Evolutionary conservation across 2,888 invertebrate genomes (phyloP), one percentile per base, ranked within the genome.

Genomic region (Tiliacea aurago): DNA sequence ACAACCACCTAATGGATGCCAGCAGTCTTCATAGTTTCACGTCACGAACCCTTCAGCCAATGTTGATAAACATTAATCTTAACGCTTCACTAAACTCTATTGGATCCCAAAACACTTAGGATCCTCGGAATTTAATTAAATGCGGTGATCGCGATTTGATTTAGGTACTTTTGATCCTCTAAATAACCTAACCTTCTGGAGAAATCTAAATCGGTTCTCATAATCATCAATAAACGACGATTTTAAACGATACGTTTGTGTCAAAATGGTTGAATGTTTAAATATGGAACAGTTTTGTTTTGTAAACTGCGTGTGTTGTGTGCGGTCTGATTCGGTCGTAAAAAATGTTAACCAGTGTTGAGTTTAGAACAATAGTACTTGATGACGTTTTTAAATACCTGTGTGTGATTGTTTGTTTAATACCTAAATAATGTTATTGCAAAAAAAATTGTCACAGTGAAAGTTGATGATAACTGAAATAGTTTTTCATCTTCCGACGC

Each of bases 61-160:
- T 64, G 51, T 81, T 69, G n/a, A 33, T 62, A 56, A 41, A 53
- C 49, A 70, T 56, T 37, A 65, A 28, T 15, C 47, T 18, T 49
- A 37, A 43, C 47, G 59, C 23, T 68, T 33, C 28, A 61, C n/a
- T n/a, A 53, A 63, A 59, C 28, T 55, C 20, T n/a, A 56, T 64
- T 56, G 15, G 33, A 61, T 62, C 61, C 61, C 45, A 55, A 69
- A 76, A 58, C 61, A 66, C 76, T 76, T 68, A 76, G 9, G 70
- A 81, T 76, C 20, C 58, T 51, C 28, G 59, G 61, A 62, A 71
- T 76, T 71, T 20, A 76, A 73, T 73, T 66, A 68, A 64, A 71
- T 41, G 61, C 55, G 56, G 59, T 77, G 37, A 55, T 58, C 20
- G 62, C 28, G 28, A 67, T 76, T 68, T 71, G 70, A 81, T 85